Percentiles rank a stretch among this genome's conserved stretches.
phyloP scores from a whole-genome alignment of 2,797 vertebrate species.

The Lepus oiostolus region DNA sequence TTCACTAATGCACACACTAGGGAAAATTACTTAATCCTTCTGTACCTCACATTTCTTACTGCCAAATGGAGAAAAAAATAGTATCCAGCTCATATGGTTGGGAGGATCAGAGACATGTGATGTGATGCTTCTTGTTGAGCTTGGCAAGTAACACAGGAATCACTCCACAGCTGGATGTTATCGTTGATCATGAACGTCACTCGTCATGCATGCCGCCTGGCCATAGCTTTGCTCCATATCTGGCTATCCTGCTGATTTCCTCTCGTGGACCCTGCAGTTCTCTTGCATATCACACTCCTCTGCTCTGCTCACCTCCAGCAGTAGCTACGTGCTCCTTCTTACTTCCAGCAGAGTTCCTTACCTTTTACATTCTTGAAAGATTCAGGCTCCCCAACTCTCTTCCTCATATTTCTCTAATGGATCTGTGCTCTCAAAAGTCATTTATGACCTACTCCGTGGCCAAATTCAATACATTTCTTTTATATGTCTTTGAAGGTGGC shows the following conservation, averaged over 20 bases:
- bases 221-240: not conserved
- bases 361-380: not conserved
- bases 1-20: not conserved
- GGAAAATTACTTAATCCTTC: constrained; percentile 4
- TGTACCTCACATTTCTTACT: constrained; percentile 14
- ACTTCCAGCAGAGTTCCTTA: not conserved
- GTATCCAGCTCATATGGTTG: not conserved
- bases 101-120: constrained; percentile 3
- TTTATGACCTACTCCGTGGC: not conserved
- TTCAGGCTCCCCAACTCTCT: not conserved
- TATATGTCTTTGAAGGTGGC: not conserved
- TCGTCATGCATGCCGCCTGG: not conserved
- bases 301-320: not conserved
- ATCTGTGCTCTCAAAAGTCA: not conserved
- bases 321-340: not conserved
- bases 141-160: not conserved
- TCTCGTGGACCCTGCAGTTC: not conserved
- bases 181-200: not conserved
- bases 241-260: not conserved
- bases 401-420: not conserved
- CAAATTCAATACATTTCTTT: not conserved
- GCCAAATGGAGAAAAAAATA: constrained; percentile 26
- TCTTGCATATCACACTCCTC: not conserved
- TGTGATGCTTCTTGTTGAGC: not conserved
- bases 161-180: not conserved